Evolutionary conservation across 2,797 vertebrate species (phyloP).

Genomic region (Glossophaga mutica): DNA sequence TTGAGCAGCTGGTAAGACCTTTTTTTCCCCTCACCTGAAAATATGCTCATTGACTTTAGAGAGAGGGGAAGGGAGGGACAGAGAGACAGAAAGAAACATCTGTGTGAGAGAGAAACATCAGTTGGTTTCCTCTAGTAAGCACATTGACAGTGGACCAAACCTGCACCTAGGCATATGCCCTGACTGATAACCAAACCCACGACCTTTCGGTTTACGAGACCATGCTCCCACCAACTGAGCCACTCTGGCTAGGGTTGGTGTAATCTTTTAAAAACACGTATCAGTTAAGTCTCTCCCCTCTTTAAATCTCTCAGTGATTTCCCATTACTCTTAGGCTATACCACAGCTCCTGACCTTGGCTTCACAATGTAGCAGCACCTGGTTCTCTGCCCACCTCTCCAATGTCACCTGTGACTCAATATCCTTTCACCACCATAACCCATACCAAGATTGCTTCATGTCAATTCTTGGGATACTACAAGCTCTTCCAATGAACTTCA

Average conservation of each 20-base stretch:
- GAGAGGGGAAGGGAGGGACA: neutral
- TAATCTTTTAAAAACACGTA: neutral
- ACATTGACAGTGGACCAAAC: neutral
- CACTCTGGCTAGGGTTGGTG: too few species aligned
- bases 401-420: neutral
- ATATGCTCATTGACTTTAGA: neutral
- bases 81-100: neutral
- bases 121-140: neutral
- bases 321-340: neutral
- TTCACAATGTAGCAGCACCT: neutral
- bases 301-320: neutral
- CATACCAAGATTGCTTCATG: neutral
- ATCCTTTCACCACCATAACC: neutral
- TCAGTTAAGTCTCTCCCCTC: neutral
- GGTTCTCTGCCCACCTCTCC: neutral
- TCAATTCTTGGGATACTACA: neutral
- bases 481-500: neutral
- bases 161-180: neutral
- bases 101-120: neutral
- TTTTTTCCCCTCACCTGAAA: neutral
- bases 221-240: neutral
- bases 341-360: neutral
- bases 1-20: neutral
- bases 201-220: neutral
- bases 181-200: neutral